phyloP scores from a whole-genome alignment of 2,888 invertebrate species.

The Lumbricus terrestris region DNA sequence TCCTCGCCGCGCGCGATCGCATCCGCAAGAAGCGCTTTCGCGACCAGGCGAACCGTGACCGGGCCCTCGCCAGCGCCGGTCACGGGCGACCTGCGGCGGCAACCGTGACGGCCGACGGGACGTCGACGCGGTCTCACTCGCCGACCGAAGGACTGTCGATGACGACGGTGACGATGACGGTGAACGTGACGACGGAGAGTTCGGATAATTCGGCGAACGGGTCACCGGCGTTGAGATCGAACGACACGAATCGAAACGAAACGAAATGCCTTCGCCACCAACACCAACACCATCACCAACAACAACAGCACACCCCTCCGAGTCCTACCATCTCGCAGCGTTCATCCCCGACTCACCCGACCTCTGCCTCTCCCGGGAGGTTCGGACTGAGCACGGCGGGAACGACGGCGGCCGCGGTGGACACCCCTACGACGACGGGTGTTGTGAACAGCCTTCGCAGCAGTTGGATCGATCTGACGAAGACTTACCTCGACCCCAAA shows the following conservation, averaged over 20 bases:
- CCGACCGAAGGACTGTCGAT: conserved; percentile 17
- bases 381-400: neutral
- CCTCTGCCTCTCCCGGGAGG: neutral
- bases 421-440: no score
- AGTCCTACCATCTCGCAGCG: neutral
- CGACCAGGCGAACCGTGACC: neutral
- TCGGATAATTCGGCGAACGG: neutral
- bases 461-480: conserved; percentile 19
- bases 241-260: conserved; percentile 15
- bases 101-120: conserved; percentile 11
- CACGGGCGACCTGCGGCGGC: neutral
- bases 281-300: no score
- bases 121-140: conserved; percentile 14
- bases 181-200: neutral
- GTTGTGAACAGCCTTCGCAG: conserved; percentile 7
- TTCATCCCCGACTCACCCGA: neutral
- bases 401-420: neutral
- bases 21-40: conserved; percentile 66
- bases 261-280: neutral
- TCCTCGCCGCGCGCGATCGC: conserved; percentile 81
- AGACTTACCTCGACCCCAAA: neutral
- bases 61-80: neutral
- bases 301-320: no score
- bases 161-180: conserved; percentile 9
- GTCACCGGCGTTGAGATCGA: neutral